A percentile compares a stretch with the other conserved stretches of the same genome.
Conservation (phyloP, 2,888 invertebrate species). For the Nomada lathburiana region DNA sequence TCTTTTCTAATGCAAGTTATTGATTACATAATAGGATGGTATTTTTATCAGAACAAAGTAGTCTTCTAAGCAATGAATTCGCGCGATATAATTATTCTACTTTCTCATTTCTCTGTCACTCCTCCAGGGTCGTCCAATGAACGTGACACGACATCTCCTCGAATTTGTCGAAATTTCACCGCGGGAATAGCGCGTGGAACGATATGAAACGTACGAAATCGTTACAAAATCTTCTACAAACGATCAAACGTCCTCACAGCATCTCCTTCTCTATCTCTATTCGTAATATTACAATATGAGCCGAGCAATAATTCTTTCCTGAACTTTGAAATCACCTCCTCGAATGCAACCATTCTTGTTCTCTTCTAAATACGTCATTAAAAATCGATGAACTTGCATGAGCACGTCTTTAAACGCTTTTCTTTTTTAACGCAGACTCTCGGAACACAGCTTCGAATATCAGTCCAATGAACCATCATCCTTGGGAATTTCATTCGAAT, state of each 20-base stretch:
- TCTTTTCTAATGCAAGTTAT: no score
- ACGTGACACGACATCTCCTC: background rate
- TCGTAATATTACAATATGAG: constrained; percentile 30
- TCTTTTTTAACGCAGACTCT: constrained; percentile 4
- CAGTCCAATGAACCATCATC: background rate
- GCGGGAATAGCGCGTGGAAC: constrained; percentile 11
- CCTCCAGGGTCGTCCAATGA: background rate
- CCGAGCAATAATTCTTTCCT: constrained; percentile 20
- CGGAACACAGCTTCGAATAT: constrained; percentile 33
- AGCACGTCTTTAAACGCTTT: constrained; percentile 7
- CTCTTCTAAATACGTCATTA: constrained; percentile 33
- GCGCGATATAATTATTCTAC: constrained; percentile 29
- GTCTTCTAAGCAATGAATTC: background rate
- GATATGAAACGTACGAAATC: constrained; percentile 56
- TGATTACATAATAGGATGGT: no score
- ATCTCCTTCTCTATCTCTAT: constrained; percentile 10
- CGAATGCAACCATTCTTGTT: background rate
- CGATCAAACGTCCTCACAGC: background rate
- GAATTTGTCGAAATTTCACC: background rate
- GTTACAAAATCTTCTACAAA: constrained; percentile 53
- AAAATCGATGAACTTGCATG: constrained; percentile 33
- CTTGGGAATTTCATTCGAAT: background rate
- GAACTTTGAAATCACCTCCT: background rate
- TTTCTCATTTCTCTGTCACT: background rate
- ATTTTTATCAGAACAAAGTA: background rate